phyloP scores from a whole-genome alignment of 2,888 invertebrate genomes.

The Syritta pipiens region DNA sequence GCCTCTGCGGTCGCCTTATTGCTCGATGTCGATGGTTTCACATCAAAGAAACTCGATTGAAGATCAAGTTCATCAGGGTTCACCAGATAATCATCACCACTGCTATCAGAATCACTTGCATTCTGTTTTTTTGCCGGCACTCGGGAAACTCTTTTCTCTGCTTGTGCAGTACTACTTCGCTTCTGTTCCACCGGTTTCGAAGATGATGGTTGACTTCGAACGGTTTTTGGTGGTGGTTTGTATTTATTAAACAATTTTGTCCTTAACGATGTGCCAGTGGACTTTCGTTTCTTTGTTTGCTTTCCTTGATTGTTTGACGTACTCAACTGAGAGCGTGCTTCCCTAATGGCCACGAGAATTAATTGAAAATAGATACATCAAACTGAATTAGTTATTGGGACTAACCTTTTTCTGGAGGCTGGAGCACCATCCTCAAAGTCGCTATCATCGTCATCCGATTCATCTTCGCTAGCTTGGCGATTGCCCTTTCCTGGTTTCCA shows the following conservation, averaged over 20 bases:
- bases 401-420: constrained; percentile 29
- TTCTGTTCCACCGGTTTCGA: constrained; percentile 70
- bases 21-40: constrained; percentile 62
- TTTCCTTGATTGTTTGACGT: constrained; percentile 12
- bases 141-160: neutral
- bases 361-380: neutral
- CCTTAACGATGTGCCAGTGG: constrained; percentile 63
- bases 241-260: constrained; percentile 75
- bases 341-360: constrained; percentile 9
- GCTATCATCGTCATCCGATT: constrained; percentile 78
- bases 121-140: no score
- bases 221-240: constrained; percentile 74
- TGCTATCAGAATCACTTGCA: constrained; percentile 74
- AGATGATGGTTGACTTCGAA: constrained; percentile 58
- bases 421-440: constrained; percentile 73
- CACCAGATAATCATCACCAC: constrained; percentile 81
- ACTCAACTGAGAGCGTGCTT: neutral
- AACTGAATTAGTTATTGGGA: neutral
- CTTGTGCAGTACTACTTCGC: constrained; percentile 59
- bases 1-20: constrained; percentile 70
- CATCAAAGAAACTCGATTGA: constrained; percentile 81
- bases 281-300: constrained; percentile 58
- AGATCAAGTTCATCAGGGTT: constrained; percentile 81
- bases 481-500: constrained; percentile 74
- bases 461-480: constrained; percentile 72